Base-by-base conservation (phyloP, 1,140 invertebrate genomes). In the Physella acuta region DNA sequence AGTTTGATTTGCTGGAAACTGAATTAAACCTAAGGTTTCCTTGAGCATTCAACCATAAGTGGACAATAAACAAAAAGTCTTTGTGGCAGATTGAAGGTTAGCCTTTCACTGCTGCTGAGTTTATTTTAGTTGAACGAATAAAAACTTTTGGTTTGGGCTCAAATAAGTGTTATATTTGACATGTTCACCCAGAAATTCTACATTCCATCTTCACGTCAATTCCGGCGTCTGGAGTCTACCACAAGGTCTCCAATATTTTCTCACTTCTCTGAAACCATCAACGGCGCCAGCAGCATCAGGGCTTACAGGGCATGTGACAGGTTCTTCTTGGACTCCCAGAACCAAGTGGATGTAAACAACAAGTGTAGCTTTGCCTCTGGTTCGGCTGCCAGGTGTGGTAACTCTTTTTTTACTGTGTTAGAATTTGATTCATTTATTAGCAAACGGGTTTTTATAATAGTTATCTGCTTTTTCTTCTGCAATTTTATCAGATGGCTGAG, bases 401-500 rank as follows among this genome's bases (percentile, higher is more conserved):
- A n/a, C n/a, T n/a, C n/a, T n/a, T n/a, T n/a, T n/a, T n/a, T n/a
- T 49, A 49, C 44, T 14, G 44, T 49, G 11, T 49, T 49, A 49
- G n/a, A 49, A 49, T 11, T 49, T 49, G 81, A 80, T 58, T 85
- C 3, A 66, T 74, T 14, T 75, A 61, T 58, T 84, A 0, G 81
- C 82, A 51, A 74, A 26, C 31, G 26, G 26, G 51, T 20, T 55
- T 37, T 33, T 58, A 24, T 20, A 17, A 33, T 24, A 24, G 36
- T 16, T 62, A 34, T 16, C 37, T 3, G 17, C 14, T 33, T 62
- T 11, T 34, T 67, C 17, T 44, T 49, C 52, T 62, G 85, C n/a
- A 33, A 66, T 39, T 59, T 64, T 72, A 71, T 4, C 71, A 88
- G 95, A 81, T 98, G 95, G 96, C 85, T 98, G 26, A 92, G 93